A percentile compares a stretch with the other conserved stretches of the same genome.
These are phyloP conservation scores for Halesus radiatus DNA, from an alignment of 1,140 invertebrate species.

Conservation along the genomic window DNA sequence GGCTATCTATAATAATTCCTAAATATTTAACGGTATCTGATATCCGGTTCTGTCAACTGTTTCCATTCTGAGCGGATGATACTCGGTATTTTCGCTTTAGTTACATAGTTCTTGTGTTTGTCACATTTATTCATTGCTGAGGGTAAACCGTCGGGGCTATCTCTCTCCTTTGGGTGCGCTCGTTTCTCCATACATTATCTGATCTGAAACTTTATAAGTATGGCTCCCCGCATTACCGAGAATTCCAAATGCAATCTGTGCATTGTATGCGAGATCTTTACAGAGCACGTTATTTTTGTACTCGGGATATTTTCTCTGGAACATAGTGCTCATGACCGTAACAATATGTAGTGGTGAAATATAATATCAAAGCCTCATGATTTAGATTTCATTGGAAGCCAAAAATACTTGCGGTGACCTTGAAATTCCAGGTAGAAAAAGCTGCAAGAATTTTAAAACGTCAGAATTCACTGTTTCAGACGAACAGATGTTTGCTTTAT, in stretches of 20 bases:
- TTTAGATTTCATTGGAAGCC: too few species aligned
- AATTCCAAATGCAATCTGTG: constrained; percentile 11
- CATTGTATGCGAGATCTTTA: constrained; percentile 20
- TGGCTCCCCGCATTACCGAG: constrained; percentile 13
- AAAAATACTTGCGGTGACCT: too few species aligned
- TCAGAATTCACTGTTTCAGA: too few species aligned
- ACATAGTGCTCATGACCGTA: too few species aligned
- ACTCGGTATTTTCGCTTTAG: background rate
- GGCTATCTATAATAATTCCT: too few species aligned
- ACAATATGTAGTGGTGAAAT: too few species aligned
- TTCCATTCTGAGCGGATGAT: background rate
- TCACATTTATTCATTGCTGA: background rate
- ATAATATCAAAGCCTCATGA: too few species aligned
- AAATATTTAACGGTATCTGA: too few species aligned
- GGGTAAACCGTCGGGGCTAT: constrained; percentile 18
- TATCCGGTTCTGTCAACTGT: constrained; percentile 2
- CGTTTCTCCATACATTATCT: constrained; percentile 21
- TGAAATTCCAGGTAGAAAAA: too few species aligned
- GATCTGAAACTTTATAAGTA: constrained; percentile 2
- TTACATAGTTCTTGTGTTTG: background rate
- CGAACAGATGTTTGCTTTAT: too few species aligned
- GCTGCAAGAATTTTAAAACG: too few species aligned
- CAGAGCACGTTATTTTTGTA: constrained; percentile 6
- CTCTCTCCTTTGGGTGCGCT: constrained; percentile 19
- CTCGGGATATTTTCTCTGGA: too few species aligned